Conservation (phyloP, 2,888 invertebrate species). For the Heteromyza rotundicornis region DNA sequence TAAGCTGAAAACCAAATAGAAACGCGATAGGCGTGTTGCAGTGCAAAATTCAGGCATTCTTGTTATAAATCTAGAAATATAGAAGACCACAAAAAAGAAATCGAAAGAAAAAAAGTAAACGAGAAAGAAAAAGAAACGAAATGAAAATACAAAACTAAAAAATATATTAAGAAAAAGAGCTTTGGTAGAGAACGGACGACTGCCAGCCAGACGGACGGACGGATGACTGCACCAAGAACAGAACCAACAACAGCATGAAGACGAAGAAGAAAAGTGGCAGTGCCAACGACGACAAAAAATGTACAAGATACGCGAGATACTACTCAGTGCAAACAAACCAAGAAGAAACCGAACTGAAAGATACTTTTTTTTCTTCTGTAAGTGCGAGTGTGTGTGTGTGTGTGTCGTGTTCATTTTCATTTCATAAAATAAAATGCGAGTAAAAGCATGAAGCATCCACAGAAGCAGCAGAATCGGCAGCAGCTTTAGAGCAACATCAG, state of each 20-base stretch:
- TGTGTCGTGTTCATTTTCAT: conserved; percentile 1
- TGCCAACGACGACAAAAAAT: conserved; percentile 6
- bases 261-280: conserved; percentile 7
- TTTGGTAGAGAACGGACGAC: neutral
- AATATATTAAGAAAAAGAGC: conserved; percentile 5
- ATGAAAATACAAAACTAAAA: neutral
- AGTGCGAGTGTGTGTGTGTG: too few species aligned
- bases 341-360: conserved; percentile 7
- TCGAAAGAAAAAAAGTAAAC: neutral
- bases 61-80: conserved; percentile 6
- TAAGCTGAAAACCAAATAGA: too few species aligned
- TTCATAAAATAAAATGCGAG: conserved; percentile 12
- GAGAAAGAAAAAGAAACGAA: conserved; percentile 7
- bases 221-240: neutral
- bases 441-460: conserved; percentile 10
- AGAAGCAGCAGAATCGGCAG: neutral
- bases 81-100: conserved; percentile 6
- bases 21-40: too few species aligned
- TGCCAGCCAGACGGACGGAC: neutral
- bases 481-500: conserved; percentile 5
- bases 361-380: conserved; percentile 9
- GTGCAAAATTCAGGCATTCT: neutral
- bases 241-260: neutral
- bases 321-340: conserved; percentile 2
- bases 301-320: conserved; percentile 6